Percentiles rank a stretch among this genome's conserved stretches.
phyloP scores from a whole-genome alignment of 2,113 vertebrate genomes.

The Fregata magnificens region DNA sequence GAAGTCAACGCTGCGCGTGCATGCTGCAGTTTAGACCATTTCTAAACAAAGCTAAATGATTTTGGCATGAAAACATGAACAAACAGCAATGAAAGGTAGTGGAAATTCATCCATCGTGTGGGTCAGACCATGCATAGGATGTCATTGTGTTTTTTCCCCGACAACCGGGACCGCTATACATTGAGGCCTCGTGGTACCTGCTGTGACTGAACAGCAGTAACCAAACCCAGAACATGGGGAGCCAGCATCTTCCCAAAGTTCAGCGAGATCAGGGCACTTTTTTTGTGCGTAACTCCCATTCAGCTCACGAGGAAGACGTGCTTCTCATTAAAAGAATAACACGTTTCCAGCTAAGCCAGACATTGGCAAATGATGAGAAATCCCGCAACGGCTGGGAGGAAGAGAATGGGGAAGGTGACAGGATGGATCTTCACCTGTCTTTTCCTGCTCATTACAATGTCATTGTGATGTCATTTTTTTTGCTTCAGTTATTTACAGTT shows the following conservation, averaged over 20 bases:
- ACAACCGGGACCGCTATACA: accelerated
- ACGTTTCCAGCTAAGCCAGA: background rate
- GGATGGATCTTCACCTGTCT: background rate
- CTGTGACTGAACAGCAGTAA: background rate
- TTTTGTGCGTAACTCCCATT: background rate
- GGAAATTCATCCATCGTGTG: accelerated
- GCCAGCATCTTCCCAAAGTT: background rate
- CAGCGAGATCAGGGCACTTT: background rate
- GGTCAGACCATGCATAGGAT: accelerated
- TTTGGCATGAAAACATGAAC: background rate
- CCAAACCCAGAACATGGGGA: background rate
- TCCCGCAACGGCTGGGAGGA: background rate
- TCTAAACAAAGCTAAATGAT: background rate
- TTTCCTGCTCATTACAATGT: background rate
- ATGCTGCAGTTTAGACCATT: accelerated
- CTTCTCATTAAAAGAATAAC: background rate
- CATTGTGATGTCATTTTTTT: background rate
- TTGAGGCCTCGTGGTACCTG: background rate
- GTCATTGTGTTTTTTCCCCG: accelerated
- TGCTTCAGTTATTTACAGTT: background rate
- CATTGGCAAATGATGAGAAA: background rate
- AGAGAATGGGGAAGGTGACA: background rate
- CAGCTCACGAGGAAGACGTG: background rate
- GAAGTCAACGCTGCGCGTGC: accelerated
- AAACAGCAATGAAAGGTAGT: accelerated